Evolutionary conservation across 2,113 vertebrate genomes (phyloP), one percentile per base, ranked within the genome.

Genomic region (Odontesthes bonariensis): DNA sequence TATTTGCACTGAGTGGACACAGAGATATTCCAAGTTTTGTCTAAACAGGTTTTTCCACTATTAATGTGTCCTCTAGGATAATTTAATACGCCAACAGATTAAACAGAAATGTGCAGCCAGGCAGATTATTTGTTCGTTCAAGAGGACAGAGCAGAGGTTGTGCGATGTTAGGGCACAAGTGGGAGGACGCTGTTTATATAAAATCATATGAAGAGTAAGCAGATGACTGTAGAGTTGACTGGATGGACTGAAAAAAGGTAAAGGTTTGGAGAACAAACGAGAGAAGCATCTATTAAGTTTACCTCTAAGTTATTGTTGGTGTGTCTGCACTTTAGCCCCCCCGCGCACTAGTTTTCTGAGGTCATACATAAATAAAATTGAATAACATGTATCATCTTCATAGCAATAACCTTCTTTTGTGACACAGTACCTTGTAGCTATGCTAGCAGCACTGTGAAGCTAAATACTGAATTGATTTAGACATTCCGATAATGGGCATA

Each of bases 131-230:
- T 47, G 33, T 27, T 22, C 23, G 68, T 27, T 44, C 6, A 31
- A 42, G 52, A 51, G 13, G 47, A 46, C 23, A 54, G 19, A 20
- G 44, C 38, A 16, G 38, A 56, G 31, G 52, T n/a, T 57, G 64
- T 27, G 20, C 3, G 12, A 40, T 49, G 11, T 38, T 8, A 6
- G 5, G 16, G 55, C 27, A 31, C 20, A 55, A 51, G 75, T 82
- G 70, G 85, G 79, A 72, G 69, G 77, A 59, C 33, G 58, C 47
- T 1, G 31, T 69, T 51, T 62, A 57, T 42, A 31, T 22, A 31
- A 19, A 23, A 56, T 80, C 60, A 57, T 72, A 49, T 72, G 35
- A 65, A 62, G 38, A 68, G 66, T 44, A 19, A 35, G 17, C 23
- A 71, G 69, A 81, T 56, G 70, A 74, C 63, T 72, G 67, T 1